phyloP scores from a whole-genome alignment of 1,140 invertebrate genomes.

The Philotrypesis tridentata region DNA sequence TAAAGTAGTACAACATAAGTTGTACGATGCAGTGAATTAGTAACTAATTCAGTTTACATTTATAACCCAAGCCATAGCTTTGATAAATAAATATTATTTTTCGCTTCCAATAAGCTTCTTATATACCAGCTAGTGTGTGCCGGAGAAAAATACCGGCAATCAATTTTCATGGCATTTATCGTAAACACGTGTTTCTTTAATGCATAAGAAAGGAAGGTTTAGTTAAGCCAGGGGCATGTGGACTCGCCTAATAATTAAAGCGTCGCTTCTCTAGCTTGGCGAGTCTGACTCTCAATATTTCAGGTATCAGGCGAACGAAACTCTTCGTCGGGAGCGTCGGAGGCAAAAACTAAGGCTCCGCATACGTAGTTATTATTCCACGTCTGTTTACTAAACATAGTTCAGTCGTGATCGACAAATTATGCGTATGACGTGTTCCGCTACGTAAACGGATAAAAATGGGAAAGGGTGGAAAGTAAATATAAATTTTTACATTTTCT shows the following conservation, averaged over 20 bases:
- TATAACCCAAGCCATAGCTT: no score
- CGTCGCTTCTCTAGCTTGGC: not conserved
- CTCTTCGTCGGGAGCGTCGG: not conserved
- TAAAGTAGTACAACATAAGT: no score
- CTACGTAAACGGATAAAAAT: no score
- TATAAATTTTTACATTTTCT: no score
- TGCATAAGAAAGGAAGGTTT: not conserved
- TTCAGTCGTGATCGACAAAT: not conserved
- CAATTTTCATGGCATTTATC: not conserved
- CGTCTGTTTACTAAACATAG: not conserved
- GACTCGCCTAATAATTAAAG: conserved; percentile 23
- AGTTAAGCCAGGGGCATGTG: not conserved
- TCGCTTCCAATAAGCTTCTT: no score
- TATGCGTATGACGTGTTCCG: conserved; percentile 17
- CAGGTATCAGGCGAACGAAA: not conserved
- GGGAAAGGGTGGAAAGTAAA: no score
- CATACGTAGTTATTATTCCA: not conserved
- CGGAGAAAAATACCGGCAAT: not conserved
- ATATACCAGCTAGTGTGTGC: no score
- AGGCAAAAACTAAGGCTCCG: not conserved
- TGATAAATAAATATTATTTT: no score
- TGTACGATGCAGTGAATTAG: no score
- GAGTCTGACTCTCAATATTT: conserved; percentile 23
- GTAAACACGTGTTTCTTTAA: not conserved
- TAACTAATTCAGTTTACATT: no score